Evolutionary conservation across 2,797 vertebrate species (phyloP).

Genomic region (Gallinago stenura): DNA sequence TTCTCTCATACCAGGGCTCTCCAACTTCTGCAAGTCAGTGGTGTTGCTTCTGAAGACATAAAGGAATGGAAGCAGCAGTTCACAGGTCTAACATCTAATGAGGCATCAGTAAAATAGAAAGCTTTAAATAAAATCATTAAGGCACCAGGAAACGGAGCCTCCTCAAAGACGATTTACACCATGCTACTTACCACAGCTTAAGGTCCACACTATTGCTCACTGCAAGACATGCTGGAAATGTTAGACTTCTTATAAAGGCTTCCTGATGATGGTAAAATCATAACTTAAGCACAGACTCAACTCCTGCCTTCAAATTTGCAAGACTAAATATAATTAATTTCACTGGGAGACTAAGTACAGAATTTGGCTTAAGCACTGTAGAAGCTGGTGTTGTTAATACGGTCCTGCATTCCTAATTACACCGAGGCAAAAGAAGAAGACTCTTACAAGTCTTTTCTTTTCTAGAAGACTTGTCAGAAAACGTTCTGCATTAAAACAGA

Average conservation of each 20-base stretch:
- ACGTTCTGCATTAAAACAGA: rapidly evolving
- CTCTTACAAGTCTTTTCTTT: not conserved
- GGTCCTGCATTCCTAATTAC: rapidly evolving
- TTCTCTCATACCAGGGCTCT: not conserved
- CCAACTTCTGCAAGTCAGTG: not conserved
- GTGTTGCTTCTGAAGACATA: not conserved
- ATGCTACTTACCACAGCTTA: rapidly evolving
- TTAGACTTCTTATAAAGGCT: not conserved
- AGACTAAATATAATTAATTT: not conserved
- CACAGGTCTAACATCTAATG: not conserved
- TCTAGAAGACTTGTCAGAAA: not conserved
- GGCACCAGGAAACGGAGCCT: not conserved
- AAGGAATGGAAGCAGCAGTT: no score
- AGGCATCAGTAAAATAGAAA: not conserved
- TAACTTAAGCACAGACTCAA: not conserved
- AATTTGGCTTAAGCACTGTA: rapidly evolving
- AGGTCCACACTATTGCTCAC: not conserved
- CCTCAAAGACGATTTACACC: no score
- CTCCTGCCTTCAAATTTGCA: not conserved
- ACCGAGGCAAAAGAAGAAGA: not conserved
- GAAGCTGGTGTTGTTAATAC: rapidly evolving
- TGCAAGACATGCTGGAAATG: not conserved
- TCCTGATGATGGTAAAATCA: not conserved
- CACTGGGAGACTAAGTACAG: not conserved
- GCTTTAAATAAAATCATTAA: not conserved